These are phyloP conservation scores for Montifringilla adamsi DNA, from an alignment of 2,113 vertebrate species.

Conservation along the genomic window DNA sequence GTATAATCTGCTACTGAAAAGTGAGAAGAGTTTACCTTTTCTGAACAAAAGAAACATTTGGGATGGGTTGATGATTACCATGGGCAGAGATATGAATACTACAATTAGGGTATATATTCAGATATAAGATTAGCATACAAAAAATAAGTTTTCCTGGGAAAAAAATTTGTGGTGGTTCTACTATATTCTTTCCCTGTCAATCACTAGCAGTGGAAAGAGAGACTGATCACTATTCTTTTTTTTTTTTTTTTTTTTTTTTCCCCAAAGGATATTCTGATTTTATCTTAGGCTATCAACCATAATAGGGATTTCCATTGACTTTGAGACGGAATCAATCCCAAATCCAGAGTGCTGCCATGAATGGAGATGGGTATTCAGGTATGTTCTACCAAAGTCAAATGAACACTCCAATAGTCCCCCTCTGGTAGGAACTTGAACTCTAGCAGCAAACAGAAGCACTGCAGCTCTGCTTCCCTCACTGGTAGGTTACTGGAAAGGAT, in stretches of 20 bases:
- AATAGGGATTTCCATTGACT: constrained; percentile 39
- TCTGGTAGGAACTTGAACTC: accelerated
- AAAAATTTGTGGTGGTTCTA: neutral
- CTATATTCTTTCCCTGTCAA: neutral
- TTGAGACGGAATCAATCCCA: neutral
- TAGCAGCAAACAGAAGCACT: accelerated
- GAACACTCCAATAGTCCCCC: neutral
- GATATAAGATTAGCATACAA: constrained; percentile 31
- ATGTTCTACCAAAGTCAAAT: neutral
- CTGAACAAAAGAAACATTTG: constrained; percentile 48
- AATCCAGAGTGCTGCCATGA: neutral
- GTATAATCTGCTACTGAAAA: constrained; percentile 9
- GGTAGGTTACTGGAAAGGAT: neutral
- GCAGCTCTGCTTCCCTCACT: neutral
- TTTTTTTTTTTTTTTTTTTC: neutral
- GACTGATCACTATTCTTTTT: constrained; percentile 11
- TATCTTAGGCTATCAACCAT: constrained; percentile 2
- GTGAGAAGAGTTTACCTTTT: neutral
- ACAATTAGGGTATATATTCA: neutral
- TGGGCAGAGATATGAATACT: neutral
- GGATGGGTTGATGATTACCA: constrained; percentile 9
- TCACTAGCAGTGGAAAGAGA: constrained; percentile 1
- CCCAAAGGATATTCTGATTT: neutral
- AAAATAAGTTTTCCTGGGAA: constrained; percentile 13
- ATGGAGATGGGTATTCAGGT: neutral